A percentile compares a stretch with the other conserved stretches of the same genome.
Conservation (phyloP, 2,113 vertebrate genomes). For the Eira barbara region DNA sequence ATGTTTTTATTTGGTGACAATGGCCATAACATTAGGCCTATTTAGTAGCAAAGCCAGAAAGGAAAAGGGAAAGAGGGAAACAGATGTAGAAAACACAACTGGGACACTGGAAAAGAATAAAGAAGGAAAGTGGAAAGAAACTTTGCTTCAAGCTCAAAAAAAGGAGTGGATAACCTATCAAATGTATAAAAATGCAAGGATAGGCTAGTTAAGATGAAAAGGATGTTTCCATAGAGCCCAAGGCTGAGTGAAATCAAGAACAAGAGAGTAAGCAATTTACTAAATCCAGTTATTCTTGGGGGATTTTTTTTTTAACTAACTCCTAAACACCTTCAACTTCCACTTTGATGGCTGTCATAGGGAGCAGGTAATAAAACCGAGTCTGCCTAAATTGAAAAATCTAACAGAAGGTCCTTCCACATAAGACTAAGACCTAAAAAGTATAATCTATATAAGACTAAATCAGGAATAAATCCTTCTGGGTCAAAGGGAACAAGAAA, state of each 20-base stretch:
- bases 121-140: neutral
- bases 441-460: neutral
- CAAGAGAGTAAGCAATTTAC: neutral
- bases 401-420: neutral
- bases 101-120: neutral
- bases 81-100: neutral
- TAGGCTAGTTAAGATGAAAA: neutral
- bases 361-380: neutral
- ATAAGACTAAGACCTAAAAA: neutral
- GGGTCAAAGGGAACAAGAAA: neutral
- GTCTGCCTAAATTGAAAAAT: neutral
- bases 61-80: neutral
- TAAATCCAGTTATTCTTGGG: neutral
- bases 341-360: neutral
- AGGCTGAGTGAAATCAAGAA: slow-evolving; percentile 31
- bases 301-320: neutral
- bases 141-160: neutral
- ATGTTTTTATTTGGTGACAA: neutral
- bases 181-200: neutral
- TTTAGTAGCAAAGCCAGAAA: neutral
- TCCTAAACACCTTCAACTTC: neutral
- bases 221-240: neutral
- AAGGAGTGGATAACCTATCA: neutral
- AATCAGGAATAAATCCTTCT: neutral
- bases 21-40: neutral